Evolutionary conservation across 2,113 vertebrate species (phyloP).

Genomic region (Podiceps cristatus): DNA sequence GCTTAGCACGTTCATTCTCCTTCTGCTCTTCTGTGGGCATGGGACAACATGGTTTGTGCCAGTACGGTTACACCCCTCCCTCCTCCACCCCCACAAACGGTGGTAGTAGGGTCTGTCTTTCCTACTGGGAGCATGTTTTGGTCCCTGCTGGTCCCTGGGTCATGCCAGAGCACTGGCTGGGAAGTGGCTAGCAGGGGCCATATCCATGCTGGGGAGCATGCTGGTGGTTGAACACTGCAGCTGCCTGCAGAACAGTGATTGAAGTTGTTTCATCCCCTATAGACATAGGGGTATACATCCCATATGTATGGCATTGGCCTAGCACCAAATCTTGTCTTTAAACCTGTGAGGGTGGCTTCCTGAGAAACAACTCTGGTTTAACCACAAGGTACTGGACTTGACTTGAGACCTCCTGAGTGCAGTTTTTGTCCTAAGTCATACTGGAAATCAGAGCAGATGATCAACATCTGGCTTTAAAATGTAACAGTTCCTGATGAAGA

Average conservation of each 20-base stretch:
- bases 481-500: background rate
- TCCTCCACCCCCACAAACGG: background rate
- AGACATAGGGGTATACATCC: rapidly evolving
- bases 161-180: background rate
- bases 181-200: background rate
- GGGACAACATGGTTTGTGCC: background rate
- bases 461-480: background rate
- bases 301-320: background rate
- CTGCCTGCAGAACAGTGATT: background rate
- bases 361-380: background rate
- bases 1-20: background rate
- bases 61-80: background rate
- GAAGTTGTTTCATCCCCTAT: background rate
- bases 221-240: background rate
- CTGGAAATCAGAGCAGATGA: background rate
- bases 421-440: background rate
- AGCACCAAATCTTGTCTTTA: background rate
- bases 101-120: background rate
- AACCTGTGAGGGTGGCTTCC: background rate
- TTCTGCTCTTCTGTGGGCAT: background rate
- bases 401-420: background rate
- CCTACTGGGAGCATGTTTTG: background rate
- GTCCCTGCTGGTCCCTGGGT: background rate
- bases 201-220: background rate
- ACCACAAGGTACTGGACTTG: background rate